Conservation (phyloP, 2,797 vertebrate species). For the Thamnophis elegans region DNA sequence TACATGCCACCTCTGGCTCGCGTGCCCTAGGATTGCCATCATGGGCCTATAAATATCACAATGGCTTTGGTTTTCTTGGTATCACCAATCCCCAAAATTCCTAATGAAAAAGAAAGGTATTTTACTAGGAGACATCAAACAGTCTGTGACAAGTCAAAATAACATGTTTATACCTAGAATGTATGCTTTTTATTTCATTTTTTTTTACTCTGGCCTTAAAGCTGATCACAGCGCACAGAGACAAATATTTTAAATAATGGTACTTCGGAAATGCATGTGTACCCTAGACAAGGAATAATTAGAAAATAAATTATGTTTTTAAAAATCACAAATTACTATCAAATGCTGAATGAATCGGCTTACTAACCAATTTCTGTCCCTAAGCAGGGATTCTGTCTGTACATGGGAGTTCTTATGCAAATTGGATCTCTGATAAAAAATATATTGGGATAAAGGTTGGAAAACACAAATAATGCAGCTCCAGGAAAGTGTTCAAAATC, state of each 20-base stretch:
- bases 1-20: no score
- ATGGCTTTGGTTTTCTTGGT: constrained; percentile 67
- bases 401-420: constrained; percentile 18
- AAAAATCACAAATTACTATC: constrained; percentile 57
- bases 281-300: constrained; percentile 81
- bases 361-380: constrained; percentile 55
- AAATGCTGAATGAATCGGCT: constrained; percentile 66
- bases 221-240: constrained; percentile 70
- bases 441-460: constrained; percentile 9
- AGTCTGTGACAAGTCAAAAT: constrained; percentile 69
- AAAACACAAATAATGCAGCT: constrained; percentile 52
- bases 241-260: constrained; percentile 80
- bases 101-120: constrained; percentile 88
- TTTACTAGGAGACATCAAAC: constrained; percentile 80
- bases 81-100: constrained; percentile 70
- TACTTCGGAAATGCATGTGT: constrained; percentile 70
- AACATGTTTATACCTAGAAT: constrained; percentile 60
- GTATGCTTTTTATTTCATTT: constrained; percentile 67
- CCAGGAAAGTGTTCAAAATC: constrained; percentile 63
- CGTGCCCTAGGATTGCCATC: no score
- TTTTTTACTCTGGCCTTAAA: constrained; percentile 66
- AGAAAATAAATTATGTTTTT: constrained; percentile 82
- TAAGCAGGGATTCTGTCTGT: constrained; percentile 15
- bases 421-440: constrained; percentile 22
- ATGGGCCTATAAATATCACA: constrained; percentile 53